Percentiles rank a stretch among this genome's conserved stretches.
These are phyloP conservation scores for Seriola rivoliana DNA, from an alignment of 2,113 vertebrate species.

Conservation along the genomic window DNA sequence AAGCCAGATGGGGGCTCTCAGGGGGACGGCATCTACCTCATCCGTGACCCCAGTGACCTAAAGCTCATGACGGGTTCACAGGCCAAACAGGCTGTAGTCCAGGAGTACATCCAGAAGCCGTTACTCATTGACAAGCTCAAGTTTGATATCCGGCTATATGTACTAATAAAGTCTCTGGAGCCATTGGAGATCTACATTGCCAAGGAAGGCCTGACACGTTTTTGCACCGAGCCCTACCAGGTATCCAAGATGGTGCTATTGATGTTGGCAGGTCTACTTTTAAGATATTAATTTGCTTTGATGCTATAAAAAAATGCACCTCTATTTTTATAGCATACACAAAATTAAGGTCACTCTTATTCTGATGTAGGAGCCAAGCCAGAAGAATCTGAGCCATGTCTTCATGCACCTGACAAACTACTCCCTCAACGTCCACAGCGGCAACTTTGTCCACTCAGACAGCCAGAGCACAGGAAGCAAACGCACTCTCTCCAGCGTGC, in stretches of 20 bases:
- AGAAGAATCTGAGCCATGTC: slow-evolving; percentile 94
- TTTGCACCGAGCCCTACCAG: slow-evolving; percentile 98
- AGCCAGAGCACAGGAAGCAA: slow-evolving; percentile 94
- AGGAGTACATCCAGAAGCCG: slow-evolving; percentile 95
- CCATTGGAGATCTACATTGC: slow-evolving; percentile 97
- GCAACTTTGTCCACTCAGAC: slow-evolving; percentile 95
- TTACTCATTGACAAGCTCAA: slow-evolving; percentile 97
- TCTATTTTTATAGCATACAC: background rate
- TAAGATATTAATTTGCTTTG: background rate
- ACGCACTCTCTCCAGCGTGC: slow-evolving; percentile 94
- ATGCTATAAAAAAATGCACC: background rate
- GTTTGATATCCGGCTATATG: slow-evolving; percentile 97
- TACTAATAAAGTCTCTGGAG: slow-evolving; percentile 93
- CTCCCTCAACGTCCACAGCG: slow-evolving; percentile 94
- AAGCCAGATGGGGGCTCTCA: slow-evolving; percentile 97
- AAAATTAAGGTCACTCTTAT: background rate
- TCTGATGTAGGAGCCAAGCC: slow-evolving; percentile 86
- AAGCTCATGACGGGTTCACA: slow-evolving; percentile 85
- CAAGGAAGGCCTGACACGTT: slow-evolving; percentile 96
- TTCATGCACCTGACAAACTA: slow-evolving; percentile 99
- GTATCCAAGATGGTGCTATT: slow-evolving; percentile 37
- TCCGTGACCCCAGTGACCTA: slow-evolving; percentile 92
- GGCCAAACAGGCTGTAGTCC: slow-evolving; percentile 91
- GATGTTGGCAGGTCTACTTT: background rate
- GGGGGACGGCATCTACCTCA: slow-evolving; percentile 99